Conservation (phyloP, 2,113 vertebrate genomes). For the Nycticebus coucang region DNA sequence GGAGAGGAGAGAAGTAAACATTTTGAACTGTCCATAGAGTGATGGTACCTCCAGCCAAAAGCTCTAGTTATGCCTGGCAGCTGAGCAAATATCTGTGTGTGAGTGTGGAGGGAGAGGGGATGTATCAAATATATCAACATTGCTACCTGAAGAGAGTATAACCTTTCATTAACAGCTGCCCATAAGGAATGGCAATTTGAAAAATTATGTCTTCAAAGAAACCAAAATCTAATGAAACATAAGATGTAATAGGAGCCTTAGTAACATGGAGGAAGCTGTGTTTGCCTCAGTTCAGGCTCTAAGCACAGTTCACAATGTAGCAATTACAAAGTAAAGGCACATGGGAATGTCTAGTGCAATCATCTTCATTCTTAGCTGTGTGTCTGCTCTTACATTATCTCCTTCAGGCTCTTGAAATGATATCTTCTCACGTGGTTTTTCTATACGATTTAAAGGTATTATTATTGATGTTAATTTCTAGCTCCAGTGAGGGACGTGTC, state of each 20-base stretch:
- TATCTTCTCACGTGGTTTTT: neutral
- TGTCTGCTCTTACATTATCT: neutral
- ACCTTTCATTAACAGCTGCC: conserved; percentile 13
- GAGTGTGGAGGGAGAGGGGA: neutral
- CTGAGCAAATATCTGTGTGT: neutral
- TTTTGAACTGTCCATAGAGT: neutral
- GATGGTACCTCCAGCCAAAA: neutral
- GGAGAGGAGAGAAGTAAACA: neutral
- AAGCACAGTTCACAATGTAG: neutral
- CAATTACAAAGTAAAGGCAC: neutral
- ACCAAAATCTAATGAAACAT: neutral
- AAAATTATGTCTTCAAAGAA: neutral
- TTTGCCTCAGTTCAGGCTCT: neutral
- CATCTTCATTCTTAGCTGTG: neutral
- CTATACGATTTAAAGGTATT: neutral
- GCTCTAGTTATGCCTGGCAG: neutral
- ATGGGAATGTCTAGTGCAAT: too few relatives aligned
- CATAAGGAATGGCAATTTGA: neutral
- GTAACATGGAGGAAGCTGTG: neutral
- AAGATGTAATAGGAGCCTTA: neutral
- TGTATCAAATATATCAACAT: neutral
- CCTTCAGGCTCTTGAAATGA: conserved; percentile 15
- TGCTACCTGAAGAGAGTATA: neutral
- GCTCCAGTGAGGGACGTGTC: neutral
- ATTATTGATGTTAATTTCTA: neutral